phyloP scores from a whole-genome alignment of 2,113 vertebrate species.

The Scartelaos histophorus region DNA sequence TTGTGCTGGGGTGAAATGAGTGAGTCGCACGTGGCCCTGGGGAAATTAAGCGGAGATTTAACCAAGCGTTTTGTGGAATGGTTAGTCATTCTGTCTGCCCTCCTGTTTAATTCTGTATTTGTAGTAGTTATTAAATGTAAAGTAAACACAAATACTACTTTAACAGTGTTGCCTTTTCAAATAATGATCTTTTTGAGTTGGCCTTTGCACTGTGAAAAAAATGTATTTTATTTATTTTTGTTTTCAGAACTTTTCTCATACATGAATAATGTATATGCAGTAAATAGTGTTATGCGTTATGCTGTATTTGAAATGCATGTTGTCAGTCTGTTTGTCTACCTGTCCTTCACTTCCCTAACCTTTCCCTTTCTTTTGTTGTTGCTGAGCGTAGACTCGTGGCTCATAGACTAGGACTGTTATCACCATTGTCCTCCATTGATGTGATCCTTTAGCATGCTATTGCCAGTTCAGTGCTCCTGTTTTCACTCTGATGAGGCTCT shows the following conservation, averaged over 20 bases:
- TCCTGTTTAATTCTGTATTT: conserved; percentile 6
- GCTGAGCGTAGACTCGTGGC: conserved; percentile 36
- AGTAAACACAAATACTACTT: neutral
- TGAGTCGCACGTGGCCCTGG: conserved; percentile 40
- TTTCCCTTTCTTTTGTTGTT: conserved; percentile 7
- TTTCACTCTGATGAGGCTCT: conserved; percentile 57
- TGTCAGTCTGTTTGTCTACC: conserved; percentile 30
- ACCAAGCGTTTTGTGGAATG: conserved; percentile 51
- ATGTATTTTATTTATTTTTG: conserved; percentile 9
- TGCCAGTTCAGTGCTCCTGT: conserved; percentile 54
- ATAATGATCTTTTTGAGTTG: conserved; percentile 8
- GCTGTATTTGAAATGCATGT: conserved; percentile 27
- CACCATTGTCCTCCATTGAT: conserved; percentile 51
- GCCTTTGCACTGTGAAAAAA: conserved; percentile 11
- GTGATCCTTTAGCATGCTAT: conserved; percentile 43
- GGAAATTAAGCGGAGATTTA: conserved; percentile 64
- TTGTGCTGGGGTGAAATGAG: conserved; percentile 13
- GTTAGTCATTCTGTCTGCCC: conserved; percentile 18
- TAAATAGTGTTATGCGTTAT: neutral
- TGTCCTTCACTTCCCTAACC: neutral
- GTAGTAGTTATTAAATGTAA: conserved; percentile 5
- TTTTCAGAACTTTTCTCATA: neutral
- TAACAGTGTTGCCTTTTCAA: neutral
- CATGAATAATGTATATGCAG: neutral
- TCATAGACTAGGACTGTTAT: conserved; percentile 30